Base-by-base conservation (phyloP, 2,113 vertebrate genomes). In the Drymodes brunneopygia region DNA sequence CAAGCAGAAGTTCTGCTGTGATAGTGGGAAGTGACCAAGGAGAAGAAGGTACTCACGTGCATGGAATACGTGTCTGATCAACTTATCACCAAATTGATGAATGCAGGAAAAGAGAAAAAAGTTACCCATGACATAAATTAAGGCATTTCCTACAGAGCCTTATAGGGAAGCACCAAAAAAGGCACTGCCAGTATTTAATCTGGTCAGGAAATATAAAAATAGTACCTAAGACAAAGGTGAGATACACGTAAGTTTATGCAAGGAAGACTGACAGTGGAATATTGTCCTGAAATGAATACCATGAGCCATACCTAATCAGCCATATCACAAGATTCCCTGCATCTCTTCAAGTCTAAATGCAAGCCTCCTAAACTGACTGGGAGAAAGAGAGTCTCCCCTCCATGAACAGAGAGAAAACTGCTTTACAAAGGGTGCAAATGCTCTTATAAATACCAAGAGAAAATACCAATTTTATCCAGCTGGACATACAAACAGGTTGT, bases 351-450 rank as follows among this genome's bases (percentile, higher is more conserved):
- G 31, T n/a, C n/a, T 62, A 85, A 79, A 85, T 24, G 17, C 20
- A 82, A 79, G 27, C 21, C 28, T 70, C n/a, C n/a, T n/a, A 47
- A 25, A 42, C 11, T 33, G 44, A 57, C 11, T 12, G 7, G 8
- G 10, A 27, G 1, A 72, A 78, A 69, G 4, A 79, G 22, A 73
- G 9, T 8, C 14, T n/a, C 23, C 23, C 15, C 3, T 4, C 23
- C 0, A 2, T 0, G 6, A 65, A 57, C 1, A 4, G 20, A 70
- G 21, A 25, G 57, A 73, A 44, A 75, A 28, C 3, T 14, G 2
- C 27, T 45, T 73, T 40, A 57, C 10, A 50, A 40, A 53, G 22
- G 29, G 36, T 9, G 9, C 9, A 78, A 35, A 29, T 42, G 27
- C 27, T 47, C 12, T 38, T 22, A 45, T 3, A 72, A 88, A 80